Conservation (phyloP, 2,888 invertebrate species). For the Gastrophysa polygoni region DNA sequence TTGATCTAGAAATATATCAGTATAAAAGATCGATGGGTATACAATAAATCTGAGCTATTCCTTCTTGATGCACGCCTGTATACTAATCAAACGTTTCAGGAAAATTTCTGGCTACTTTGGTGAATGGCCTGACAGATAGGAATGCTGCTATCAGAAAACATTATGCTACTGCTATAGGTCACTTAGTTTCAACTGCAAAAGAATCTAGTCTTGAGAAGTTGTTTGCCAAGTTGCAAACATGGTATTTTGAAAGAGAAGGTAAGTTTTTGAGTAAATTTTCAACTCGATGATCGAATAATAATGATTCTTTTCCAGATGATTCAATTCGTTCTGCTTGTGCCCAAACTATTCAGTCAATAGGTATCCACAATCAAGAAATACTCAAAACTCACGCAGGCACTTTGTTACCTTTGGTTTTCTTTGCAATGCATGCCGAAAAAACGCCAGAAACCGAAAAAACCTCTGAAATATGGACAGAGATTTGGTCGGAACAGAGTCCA, state of each 20-base stretch:
- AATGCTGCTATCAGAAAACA: conserved; percentile 84
- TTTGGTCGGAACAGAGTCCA: conserved; percentile 90
- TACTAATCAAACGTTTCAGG: conserved; percentile 34
- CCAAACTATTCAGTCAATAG: conserved; percentile 78
- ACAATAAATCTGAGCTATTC: no score
- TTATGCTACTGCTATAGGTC: conserved; percentile 83
- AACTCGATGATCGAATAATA: no score
- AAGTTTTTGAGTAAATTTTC: no score
- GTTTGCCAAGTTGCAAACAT: conserved; percentile 65
- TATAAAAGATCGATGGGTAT: no score
- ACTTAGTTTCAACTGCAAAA: conserved; percentile 82
- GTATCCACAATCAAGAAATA: conserved; percentile 81
- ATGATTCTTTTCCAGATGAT: conserved; percentile 65
- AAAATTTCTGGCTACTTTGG: conserved; percentile 67
- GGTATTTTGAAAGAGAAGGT: conserved; percentile 74
- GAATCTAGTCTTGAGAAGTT: conserved; percentile 72
- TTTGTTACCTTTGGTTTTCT: conserved; percentile 82
- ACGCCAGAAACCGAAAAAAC: conserved; percentile 69
- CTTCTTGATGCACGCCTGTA: no score
- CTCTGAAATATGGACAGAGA: conserved; percentile 81
- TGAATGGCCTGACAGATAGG: conserved; percentile 82
- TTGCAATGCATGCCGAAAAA: conserved; percentile 87
- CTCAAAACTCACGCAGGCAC: conserved; percentile 77
- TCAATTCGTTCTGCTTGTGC: conserved; percentile 75
- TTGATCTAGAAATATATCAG: no score